A percentile compares a stretch with the other conserved stretches of the same genome.
Evolutionary conservation across 2,888 invertebrate species (phyloP).

Genomic region (Bimastos eiseni): DNA sequence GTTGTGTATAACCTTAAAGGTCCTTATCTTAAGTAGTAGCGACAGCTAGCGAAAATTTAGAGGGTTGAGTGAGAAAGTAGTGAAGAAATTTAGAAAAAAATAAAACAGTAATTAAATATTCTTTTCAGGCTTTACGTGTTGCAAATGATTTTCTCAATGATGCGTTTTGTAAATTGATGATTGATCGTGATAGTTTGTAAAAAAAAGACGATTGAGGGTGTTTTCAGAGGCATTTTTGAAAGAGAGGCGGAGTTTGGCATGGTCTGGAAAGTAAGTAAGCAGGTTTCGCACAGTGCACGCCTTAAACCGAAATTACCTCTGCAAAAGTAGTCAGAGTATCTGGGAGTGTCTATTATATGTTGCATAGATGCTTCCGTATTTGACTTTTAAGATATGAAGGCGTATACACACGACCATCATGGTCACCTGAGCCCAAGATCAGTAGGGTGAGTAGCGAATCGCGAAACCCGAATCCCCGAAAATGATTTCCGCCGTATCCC

Average conservation of each 20-base stretch:
- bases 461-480: too few species aligned
- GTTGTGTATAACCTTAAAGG: background rate
- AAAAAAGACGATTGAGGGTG: background rate
- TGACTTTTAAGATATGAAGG: background rate
- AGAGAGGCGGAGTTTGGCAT: background rate
- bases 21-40: background rate
- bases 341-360: background rate
- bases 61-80: background rate
- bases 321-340: background rate
- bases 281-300: background rate
- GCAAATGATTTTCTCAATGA: background rate
- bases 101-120: background rate
- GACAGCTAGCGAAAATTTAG: background rate
- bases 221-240: background rate
- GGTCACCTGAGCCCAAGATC: too few species aligned
- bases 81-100: background rate
- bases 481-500: too few species aligned
- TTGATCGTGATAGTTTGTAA: background rate
- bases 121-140: background rate
- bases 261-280: constrained; percentile 13
- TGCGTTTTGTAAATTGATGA: background rate
- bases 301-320: background rate
- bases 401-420: too few species aligned
- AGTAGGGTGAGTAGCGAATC: too few species aligned
- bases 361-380: background rate